Base-by-base conservation (phyloP, 2,113 vertebrate genomes). In the Phodopus roborovskii region DNA sequence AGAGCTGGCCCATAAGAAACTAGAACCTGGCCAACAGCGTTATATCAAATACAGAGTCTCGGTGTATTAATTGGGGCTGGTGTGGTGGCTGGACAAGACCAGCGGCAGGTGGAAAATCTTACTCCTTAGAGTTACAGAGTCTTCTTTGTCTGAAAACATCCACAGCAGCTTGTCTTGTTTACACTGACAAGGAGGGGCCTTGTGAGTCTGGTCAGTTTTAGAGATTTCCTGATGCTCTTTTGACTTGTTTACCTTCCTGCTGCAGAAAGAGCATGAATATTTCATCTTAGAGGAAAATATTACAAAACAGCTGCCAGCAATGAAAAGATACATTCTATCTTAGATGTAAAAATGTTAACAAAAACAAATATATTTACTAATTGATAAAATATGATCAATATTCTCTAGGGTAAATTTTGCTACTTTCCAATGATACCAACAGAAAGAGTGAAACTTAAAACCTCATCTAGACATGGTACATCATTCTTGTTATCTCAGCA, bases 291-390 rank as follows among this genome's bases (percentile, higher is more conserved):
- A 42, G 12, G 7, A 62, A 60, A 83, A 12, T 62, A 19, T 60
- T 83, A 42, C n/a, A 83, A 62, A 15, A 42, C 7, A 62, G 33
- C 68, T 48, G 16, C 16, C 10, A 81, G 8, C 20, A 19, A 91
- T 22, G 28, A 3, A n/a, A 19, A 88, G 53, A 85, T 36, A 77
- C 1, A 93, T 33, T 86, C 10, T 81, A 42, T 24, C 87, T 68
- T 91, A 45, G 53, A 17, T 92, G 5, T 53, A 50, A 79, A 96
- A 88, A 94, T 42, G 66, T 17, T n/a, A 94, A 36, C 8, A 88
- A 78, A 93, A 74, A 20, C 13, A 64, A 88, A 70, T 50, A 19
- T 56, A 6, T 62, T 36, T 92, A 60, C 73, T 13, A 90, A 70
- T 22, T 83, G 36, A 79, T 79, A 36, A 92, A 94, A 83, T 39